phyloP scores from a whole-genome alignment of 2,888 invertebrate genomes.

The Lymantria dispar region DNA sequence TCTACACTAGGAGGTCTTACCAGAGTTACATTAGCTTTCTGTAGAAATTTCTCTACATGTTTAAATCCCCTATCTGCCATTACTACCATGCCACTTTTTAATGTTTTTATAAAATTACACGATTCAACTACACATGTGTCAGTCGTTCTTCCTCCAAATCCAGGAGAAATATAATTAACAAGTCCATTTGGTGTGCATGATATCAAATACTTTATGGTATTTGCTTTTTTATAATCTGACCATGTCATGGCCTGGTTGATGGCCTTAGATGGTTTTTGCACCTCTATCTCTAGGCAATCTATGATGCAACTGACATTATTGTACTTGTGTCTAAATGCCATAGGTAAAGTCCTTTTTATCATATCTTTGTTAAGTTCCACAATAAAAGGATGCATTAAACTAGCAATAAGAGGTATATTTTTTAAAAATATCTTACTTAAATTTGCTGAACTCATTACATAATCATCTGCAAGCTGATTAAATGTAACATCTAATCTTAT shows the following conservation, averaged over 20 bases:
- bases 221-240: conserved; percentile 45
- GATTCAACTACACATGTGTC: conserved; percentile 16
- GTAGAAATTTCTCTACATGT: conserved; percentile 8
- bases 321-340: conserved; percentile 35
- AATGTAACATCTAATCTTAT: conserved; percentile 15
- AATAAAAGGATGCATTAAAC: conserved; percentile 7
- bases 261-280: conserved; percentile 46
- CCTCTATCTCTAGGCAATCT: conserved; percentile 49
- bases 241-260: conserved; percentile 43
- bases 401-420: conserved; percentile 10
- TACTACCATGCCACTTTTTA: conserved; percentile 2
- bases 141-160: conserved; percentile 27
- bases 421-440: conserved; percentile 13
- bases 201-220: conserved; percentile 36
- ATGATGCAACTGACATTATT: conserved; percentile 41
- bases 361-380: conserved; percentile 2
- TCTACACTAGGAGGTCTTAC: conserved; percentile 10
- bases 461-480: conserved; percentile 8
- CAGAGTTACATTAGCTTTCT: neutral
- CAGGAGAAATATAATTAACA: conserved; percentile 34
- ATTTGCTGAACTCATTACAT: conserved; percentile 3
- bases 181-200: too few species aligned
- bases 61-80: conserved; percentile 12
- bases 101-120: conserved; percentile 6
- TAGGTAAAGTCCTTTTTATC: conserved; percentile 25